Conservation (phyloP, 2,113 vertebrate species). For the Pelvicachromis taeniatus region DNA sequence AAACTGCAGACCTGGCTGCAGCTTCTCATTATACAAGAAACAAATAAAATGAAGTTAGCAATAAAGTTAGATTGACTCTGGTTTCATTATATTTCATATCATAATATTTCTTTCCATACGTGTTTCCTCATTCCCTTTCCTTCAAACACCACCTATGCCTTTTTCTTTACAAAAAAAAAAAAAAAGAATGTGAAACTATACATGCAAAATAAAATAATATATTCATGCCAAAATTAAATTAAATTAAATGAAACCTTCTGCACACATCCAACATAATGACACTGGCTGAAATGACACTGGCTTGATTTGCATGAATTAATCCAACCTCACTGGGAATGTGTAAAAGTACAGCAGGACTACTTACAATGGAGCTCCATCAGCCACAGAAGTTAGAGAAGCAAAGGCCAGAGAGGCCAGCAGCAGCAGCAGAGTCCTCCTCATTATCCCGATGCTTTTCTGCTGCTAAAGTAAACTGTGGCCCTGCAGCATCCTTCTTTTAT, state of each 20-base stretch:
- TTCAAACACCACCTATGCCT: background rate
- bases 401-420: constrained; percentile 53
- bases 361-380: constrained; percentile 39
- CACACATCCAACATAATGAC: background rate
- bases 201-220: background rate
- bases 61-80: background rate
- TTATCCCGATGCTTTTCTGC: background rate
- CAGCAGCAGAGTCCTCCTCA: constrained; percentile 23
- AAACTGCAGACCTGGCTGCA: background rate
- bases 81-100: background rate
- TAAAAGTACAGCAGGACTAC: background rate
- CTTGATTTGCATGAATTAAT: background rate
- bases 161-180: background rate
- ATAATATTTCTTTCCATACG: background rate
- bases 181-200: background rate
- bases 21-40: background rate
- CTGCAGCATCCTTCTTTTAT: constrained; percentile 22
- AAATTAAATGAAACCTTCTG: background rate
- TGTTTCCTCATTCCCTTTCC: background rate
- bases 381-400: background rate
- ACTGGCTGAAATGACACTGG: background rate
- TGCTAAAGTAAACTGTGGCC: background rate
- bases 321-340: background rate
- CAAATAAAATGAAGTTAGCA: background rate
- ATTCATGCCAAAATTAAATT: no score